Percentiles rank a stretch among this genome's conserved stretches.
phyloP scores from a whole-genome alignment of 2,888 invertebrate genomes.

The Callyntrura sp. region DNA sequence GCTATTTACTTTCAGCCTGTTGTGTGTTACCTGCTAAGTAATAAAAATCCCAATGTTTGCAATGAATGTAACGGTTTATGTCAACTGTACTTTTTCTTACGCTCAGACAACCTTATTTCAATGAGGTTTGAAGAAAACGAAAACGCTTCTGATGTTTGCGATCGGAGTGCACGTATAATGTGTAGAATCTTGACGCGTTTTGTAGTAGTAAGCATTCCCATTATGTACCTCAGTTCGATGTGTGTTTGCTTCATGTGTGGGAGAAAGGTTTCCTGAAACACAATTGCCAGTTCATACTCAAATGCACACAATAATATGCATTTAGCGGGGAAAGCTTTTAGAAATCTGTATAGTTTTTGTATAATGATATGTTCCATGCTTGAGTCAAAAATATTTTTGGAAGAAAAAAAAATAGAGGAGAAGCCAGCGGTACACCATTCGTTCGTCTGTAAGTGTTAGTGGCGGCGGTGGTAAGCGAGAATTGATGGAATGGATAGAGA shows the following conservation, averaged over 20 bases:
- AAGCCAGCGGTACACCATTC: neutral
- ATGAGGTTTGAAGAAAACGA: neutral
- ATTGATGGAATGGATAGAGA: slow-evolving; percentile 64
- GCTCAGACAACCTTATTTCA: neutral
- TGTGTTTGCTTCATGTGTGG: neutral
- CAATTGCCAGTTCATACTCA: neutral
- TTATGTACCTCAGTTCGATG: too few species aligned
- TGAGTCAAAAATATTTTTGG: slow-evolving; percentile 16
- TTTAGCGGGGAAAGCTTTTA: slow-evolving; percentile 14
- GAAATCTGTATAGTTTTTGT: neutral
- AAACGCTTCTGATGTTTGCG: neutral
- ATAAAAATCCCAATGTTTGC: slow-evolving; percentile 7
- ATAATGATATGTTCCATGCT: neutral
- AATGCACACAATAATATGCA: slow-evolving; percentile 32
- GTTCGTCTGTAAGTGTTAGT: neutral
- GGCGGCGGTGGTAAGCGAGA: slow-evolving; percentile 34
- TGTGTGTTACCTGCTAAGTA: neutral
- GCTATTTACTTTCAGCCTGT: neutral
- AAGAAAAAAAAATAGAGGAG: slow-evolving; percentile 3
- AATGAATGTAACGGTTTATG: slow-evolving; percentile 31
- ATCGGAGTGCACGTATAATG: neutral
- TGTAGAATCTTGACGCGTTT: neutral
- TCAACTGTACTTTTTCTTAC: slow-evolving; percentile 26
- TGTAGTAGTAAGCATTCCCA: too few species aligned
- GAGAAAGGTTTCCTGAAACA: neutral